Evolutionary conservation across 2,797 vertebrate species (phyloP).

Genomic region (Melanotaenia pygmaea): DNA sequence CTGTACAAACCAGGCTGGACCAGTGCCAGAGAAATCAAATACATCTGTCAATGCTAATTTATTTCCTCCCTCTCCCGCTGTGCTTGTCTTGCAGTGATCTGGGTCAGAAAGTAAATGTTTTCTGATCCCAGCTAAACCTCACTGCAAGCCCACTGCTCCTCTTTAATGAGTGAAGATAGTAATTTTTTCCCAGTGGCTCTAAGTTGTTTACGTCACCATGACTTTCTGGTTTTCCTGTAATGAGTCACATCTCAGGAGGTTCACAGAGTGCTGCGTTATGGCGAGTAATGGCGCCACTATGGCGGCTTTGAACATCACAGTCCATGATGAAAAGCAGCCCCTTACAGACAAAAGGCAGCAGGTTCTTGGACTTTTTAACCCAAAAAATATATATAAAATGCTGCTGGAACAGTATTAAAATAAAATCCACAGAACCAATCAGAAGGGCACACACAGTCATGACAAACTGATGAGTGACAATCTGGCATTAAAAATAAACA

Average conservation of each 20-base stretch:
- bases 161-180: slow-evolving; percentile 11
- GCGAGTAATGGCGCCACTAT: background rate
- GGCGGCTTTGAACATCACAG: background rate
- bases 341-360: background rate
- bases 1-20: slow-evolving; percentile 11
- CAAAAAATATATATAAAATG: background rate
- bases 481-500: background rate
- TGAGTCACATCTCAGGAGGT: slow-evolving; percentile 7
- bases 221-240: slow-evolving; percentile 18
- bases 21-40: slow-evolving; percentile 27
- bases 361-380: background rate
- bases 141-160: background rate
- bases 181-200: background rate
- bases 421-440: background rate
- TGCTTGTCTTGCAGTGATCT: background rate
- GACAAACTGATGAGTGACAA: background rate
- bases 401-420: background rate
- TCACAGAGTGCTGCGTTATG: background rate
- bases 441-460: background rate
- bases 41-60: slow-evolving; percentile 49
- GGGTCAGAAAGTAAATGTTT: slow-evolving; percentile 29
- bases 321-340: background rate
- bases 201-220: slow-evolving; percentile 25
- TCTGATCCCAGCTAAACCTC: slow-evolving; percentile 13
- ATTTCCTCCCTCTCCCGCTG: slow-evolving; percentile 11